Evolutionary conservation across 2,888 invertebrate genomes (phyloP).

Genomic region (Pediacus dermestoides): DNA sequence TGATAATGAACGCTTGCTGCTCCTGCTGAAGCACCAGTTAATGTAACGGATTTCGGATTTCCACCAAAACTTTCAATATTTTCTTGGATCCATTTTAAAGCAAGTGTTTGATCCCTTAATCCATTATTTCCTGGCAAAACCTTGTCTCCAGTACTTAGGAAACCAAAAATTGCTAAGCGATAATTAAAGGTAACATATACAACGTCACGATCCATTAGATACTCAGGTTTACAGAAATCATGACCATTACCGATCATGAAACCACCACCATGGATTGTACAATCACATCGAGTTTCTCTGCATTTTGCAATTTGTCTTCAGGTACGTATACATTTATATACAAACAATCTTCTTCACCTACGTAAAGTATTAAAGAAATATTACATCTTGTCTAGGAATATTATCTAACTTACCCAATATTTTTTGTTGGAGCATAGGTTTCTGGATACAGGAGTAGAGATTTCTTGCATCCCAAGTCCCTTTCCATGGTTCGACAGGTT

Average conservation of each 20-base stretch:
- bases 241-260: slow-evolving; percentile 59
- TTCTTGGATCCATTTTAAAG: slow-evolving; percentile 63
- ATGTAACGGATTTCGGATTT: slow-evolving; percentile 61
- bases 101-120: slow-evolving; percentile 67
- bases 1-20: slow-evolving; percentile 71
- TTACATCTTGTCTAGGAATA: no score
- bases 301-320: slow-evolving; percentile 22
- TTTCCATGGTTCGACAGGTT: slow-evolving; percentile 55
- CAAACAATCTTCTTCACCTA: slow-evolving; percentile 62
- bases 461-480: slow-evolving; percentile 62
- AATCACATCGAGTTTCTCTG: slow-evolving; percentile 11
- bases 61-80: slow-evolving; percentile 68
- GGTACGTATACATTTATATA: slow-evolving; percentile 60
- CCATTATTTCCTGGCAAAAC: slow-evolving; percentile 66
- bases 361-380: no score
- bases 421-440: no score
- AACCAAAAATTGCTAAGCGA: slow-evolving; percentile 57
- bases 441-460: slow-evolving; percentile 12
- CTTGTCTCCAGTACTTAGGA: slow-evolving; percentile 69
- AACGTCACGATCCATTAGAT: slow-evolving; percentile 59
- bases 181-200: slow-evolving; percentile 65
- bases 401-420: no score
- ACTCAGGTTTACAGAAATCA: slow-evolving; percentile 53
- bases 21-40: slow-evolving; percentile 67
- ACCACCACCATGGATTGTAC: slow-evolving; percentile 63